Evolutionary conservation across 2,797 vertebrate species (phyloP), one percentile per base, ranked within the genome.

Genomic region (Lagocephalus sceleratus): DNA sequence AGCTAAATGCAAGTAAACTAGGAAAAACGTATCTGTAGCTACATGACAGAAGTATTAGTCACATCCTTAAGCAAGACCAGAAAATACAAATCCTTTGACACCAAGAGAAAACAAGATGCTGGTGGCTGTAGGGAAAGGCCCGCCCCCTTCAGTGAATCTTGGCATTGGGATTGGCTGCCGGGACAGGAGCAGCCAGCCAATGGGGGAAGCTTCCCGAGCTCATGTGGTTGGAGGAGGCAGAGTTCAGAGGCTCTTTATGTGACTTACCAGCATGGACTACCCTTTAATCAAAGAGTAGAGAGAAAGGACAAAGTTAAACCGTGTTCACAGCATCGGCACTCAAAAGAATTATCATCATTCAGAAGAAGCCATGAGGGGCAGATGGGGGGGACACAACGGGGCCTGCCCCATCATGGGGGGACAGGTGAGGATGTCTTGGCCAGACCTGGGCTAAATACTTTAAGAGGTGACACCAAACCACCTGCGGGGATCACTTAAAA

Each of bases 231-330:
- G 93, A 93, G 91, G 94, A 97, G 87, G 95, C 94, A 97, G 95
- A 98, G 94, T 94, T 96, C 94, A 98, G 96, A 98, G 95, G 91
- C 93, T 97, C 96, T 92, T 90, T 99, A 96, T 98, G 95, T 92
- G 90, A 99, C 97, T 99, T 99, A 98, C 96, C 96, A 98, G 95
- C 96, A 97, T 90, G 94, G 95, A 95, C 96, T 98, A 98, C 96
- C 97, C 96, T 99, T 99, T 96, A 99, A 99, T 98, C 92, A 99
- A 98, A 99, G 96, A 99, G 96, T 98, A 99, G 96, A 98, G 95
- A 99, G 87, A 99, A 98, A 99, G 95, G 95, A 98, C 94, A 98
- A 96, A 98, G 96, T 99, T 98, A 99, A 97, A 98, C 93, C 94
- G 93, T 95, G 95, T 91, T 94, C 94, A 93, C 91, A 84, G 78